phyloP scores from a whole-genome alignment of 2,888 invertebrate genomes.

The Tachina grossa region DNA sequence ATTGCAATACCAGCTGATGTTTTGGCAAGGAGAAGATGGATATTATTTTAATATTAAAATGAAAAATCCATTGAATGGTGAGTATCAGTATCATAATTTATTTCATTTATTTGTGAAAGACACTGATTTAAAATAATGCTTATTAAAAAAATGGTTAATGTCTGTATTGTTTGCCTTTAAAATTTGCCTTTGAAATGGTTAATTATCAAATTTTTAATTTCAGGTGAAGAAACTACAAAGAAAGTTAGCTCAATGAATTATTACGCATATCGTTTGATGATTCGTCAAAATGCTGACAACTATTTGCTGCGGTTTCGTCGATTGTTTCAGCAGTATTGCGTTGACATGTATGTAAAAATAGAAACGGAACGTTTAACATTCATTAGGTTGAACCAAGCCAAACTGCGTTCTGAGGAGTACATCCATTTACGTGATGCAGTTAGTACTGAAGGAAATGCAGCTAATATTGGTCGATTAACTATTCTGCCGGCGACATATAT shows the following conservation, averaged over 20 bases:
- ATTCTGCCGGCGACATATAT: neutral
- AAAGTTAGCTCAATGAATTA: neutral
- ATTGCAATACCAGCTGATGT: slow-evolving; percentile 3
- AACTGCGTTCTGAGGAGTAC: slow-evolving; percentile 16
- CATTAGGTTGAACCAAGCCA: neutral
- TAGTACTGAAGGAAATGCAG: slow-evolving; percentile 1
- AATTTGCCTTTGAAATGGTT: neutral
- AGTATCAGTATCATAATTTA: neutral
- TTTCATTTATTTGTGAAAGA: neutral
- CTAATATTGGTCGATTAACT: neutral
- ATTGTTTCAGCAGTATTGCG: slow-evolving; percentile 2
- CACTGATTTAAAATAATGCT: neutral
- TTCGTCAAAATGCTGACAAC: slow-evolving; percentile 7
- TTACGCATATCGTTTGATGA: slow-evolving; percentile 16
- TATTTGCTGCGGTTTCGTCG: slow-evolving; percentile 10
- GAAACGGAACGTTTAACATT: neutral
- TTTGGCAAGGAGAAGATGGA: slow-evolving; percentile 15
- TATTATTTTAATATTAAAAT: slow-evolving; percentile 3
- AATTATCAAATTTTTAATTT: neutral
- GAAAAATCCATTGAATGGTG: neutral
- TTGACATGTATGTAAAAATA: slow-evolving; percentile 11
- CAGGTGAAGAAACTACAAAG: slow-evolving; percentile 12
- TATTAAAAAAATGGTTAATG: neutral
- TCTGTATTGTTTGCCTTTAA: neutral
- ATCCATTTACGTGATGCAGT: neutral